A percentile compares a stretch with the other conserved stretches of the same genome.
Conservation (phyloP, 2,113 vertebrate species). For the Chaenocephalus aceratus region DNA sequence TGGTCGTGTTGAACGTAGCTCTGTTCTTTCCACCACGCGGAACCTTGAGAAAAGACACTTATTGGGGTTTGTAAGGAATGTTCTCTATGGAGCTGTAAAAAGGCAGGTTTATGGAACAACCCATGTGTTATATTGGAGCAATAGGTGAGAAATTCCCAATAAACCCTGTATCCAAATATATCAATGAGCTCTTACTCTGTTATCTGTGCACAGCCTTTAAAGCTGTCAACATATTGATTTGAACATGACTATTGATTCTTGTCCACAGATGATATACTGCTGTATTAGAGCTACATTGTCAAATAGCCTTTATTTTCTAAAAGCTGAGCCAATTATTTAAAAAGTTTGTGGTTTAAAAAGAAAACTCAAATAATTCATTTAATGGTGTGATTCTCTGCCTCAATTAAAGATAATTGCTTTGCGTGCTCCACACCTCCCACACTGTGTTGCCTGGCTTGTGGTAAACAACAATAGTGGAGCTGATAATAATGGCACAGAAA, state of each 20-base stretch:
- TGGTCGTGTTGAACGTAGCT: no score
- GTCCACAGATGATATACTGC: background rate
- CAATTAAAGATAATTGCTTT: slow-evolving; percentile 78
- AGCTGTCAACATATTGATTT: slow-evolving; percentile 30
- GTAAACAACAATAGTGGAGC: slow-evolving; percentile 67
- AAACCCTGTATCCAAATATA: background rate
- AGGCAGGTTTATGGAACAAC: background rate
- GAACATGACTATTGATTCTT: slow-evolving; percentile 5
- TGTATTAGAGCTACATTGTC: slow-evolving; percentile 22
- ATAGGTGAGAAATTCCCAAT: background rate
- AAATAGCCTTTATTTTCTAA: slow-evolving; percentile 33
- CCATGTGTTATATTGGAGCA: background rate
- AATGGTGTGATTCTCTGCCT: slow-evolving; percentile 64
- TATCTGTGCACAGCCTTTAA: slow-evolving; percentile 13
- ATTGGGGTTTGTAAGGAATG: background rate
- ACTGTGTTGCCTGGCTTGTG: slow-evolving; percentile 54
- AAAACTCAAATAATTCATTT: slow-evolving; percentile 60
- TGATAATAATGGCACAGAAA: slow-evolving; percentile 48
- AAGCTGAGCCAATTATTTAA: slow-evolving; percentile 53
- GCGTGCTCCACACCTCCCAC: slow-evolving; percentile 72
- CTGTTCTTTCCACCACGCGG: no score
- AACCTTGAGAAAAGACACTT: background rate
- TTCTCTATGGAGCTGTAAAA: background rate
- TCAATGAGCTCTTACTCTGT: background rate
- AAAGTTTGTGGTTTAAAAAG: slow-evolving; percentile 29